Evolutionary conservation across 1,140 invertebrate species (phyloP).

Genomic region (Delia radicum): DNA sequence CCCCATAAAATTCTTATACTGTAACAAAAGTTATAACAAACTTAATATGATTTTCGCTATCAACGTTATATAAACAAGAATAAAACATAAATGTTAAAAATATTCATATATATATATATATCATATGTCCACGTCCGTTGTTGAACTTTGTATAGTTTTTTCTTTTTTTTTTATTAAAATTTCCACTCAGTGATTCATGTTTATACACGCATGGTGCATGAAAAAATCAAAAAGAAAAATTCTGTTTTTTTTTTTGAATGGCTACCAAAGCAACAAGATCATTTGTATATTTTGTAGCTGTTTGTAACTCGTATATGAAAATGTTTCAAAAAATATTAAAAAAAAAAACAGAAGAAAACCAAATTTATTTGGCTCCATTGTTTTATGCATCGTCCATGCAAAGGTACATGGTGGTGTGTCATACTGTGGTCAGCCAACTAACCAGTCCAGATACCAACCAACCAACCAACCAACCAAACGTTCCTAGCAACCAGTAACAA

Average conservation of each 20-base stretch:
- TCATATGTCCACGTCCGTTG: neutral
- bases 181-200: neutral
- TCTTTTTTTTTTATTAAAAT: neutral
- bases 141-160: neutral
- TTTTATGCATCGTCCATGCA: neutral
- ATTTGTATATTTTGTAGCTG: neutral
- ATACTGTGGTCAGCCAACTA: slow-evolving; percentile 2
- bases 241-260: neutral
- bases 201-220: neutral
- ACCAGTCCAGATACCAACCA: neutral
- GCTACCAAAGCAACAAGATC: neutral
- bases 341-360: too few relatives aligned
- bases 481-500: neutral
- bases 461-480: neutral
- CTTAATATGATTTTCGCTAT: too few relatives aligned
- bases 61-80: neutral
- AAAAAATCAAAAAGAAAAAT: neutral
- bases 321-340: too few relatives aligned
- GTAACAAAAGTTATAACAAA: too few relatives aligned
- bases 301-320: neutral
- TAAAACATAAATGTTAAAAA: neutral
- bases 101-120: neutral
- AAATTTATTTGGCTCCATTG: neutral
- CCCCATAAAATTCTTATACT: too few relatives aligned
- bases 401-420: slow-evolving; percentile 1